Conservation (phyloP, 1,140 invertebrate species). For the Aradophagus sp. region DNA sequence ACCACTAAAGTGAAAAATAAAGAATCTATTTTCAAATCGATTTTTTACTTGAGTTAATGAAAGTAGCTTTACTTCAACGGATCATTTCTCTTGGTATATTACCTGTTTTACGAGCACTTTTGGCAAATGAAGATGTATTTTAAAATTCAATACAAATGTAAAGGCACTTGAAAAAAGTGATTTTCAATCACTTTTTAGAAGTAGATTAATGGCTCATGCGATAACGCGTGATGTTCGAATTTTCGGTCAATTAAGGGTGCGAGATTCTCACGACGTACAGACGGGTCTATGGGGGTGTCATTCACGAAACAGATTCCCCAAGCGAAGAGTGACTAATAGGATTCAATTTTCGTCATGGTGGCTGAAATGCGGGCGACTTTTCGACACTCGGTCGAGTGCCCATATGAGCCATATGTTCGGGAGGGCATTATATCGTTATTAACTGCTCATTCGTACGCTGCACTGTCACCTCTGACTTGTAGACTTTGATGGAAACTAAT, state of each 20-base stretch:
- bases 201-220: background rate
- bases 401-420: slow-evolving; percentile 30
- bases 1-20: no score
- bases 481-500: background rate
- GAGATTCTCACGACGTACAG: slow-evolving; percentile 38
- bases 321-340: slow-evolving; percentile 35
- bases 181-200: slow-evolving; percentile 11
- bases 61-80: no score
- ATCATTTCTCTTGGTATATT: no score
- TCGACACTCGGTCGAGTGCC: slow-evolving; percentile 19
- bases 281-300: slow-evolving; percentile 26
- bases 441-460: slow-evolving; percentile 15
- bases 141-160: no score
- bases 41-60: no score
- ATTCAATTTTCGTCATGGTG: slow-evolving; percentile 42
- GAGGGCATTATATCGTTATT: slow-evolving; percentile 25
- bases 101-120: no score
- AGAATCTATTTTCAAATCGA: no score
- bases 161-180: no score
- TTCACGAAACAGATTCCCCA: slow-evolving; percentile 29
- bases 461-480: slow-evolving; percentile 36
- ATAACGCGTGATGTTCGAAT: slow-evolving; percentile 2
- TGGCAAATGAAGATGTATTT: no score
- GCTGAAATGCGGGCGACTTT: slow-evolving; percentile 40
- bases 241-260: slow-evolving; percentile 41